phyloP scores from a whole-genome alignment of 2,797 vertebrate genomes.

The Pterois miles region DNA sequence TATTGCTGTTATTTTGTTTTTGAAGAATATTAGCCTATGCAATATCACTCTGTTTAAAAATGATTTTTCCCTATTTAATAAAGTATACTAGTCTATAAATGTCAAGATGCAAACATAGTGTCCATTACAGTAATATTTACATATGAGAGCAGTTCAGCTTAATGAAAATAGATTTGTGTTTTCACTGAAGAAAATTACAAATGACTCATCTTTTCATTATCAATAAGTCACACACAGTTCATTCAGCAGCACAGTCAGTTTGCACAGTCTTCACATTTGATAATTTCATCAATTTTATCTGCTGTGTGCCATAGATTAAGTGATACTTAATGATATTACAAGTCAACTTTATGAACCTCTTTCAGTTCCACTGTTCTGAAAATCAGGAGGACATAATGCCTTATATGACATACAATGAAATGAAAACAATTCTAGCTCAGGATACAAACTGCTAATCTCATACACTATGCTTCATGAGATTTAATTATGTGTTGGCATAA shows the following conservation, averaged over 20 bases:
- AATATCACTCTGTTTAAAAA: neutral
- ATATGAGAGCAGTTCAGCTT: slow-evolving; percentile 3
- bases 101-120: slow-evolving; percentile 1
- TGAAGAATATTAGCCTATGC: neutral
- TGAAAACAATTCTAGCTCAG: slow-evolving; percentile 17
- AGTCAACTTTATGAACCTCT: slow-evolving; percentile 29
- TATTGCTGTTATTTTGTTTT: slow-evolving; percentile 2
- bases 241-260: neutral
- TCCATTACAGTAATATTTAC: slow-evolving; percentile 1
- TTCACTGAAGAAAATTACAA: slow-evolving; percentile 13
- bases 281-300: neutral
- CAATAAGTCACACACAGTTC: neutral
- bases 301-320: neutral
- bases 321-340: neutral
- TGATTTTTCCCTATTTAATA: neutral
- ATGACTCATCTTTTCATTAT: slow-evolving; percentile 1
- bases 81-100: neutral
- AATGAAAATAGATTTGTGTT: slow-evolving; percentile 20
- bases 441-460: slow-evolving; percentile 29
- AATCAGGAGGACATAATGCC: slow-evolving; percentile 5
- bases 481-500: slow-evolving; percentile 60
- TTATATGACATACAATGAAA: slow-evolving; percentile 22
- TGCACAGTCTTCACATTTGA: slow-evolving; percentile 7
- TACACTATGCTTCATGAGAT: slow-evolving; percentile 39
- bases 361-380: slow-evolving; percentile 17